Percentiles rank a stretch among this genome's conserved stretches.
Conservation (phyloP, 1,140 invertebrate species). For the Trichoplusia ni region DNA sequence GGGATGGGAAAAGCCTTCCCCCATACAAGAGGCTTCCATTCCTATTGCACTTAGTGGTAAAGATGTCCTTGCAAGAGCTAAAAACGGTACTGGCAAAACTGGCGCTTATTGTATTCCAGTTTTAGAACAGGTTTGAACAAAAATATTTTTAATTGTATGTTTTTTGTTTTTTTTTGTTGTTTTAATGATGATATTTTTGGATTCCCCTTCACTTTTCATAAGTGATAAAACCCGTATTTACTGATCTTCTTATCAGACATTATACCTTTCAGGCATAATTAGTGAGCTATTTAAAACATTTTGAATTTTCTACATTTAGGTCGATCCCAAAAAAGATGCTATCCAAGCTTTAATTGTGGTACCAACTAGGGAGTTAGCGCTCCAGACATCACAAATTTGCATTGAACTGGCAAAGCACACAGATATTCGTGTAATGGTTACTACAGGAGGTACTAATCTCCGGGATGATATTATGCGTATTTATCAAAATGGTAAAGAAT, state of each 20-base stretch:
- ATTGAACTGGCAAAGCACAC: constrained; percentile 99
- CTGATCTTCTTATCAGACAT: constrained; percentile 45
- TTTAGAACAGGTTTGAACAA: constrained; percentile 88
- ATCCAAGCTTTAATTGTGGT: constrained; percentile 99
- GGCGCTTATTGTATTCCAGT: constrained; percentile 99
- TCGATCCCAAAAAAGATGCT: constrained; percentile 93
- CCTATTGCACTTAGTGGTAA: constrained; percentile 98
- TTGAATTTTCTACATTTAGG: constrained; percentile 57
- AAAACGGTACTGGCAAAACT: constrained; percentile 99
- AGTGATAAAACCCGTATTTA: constrained; percentile 63
- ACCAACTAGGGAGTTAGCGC: constrained; percentile 98
- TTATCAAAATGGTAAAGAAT: constrained; percentile 93
- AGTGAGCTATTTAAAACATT: neutral
- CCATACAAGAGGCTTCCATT: constrained; percentile 99
- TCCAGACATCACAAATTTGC: constrained; percentile 99
- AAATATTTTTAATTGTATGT: constrained; percentile 11
- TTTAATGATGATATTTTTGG: constrained; percentile 75
- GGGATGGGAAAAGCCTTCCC: constrained; percentile 99
- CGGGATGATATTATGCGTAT: constrained; percentile 99
- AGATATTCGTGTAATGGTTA: constrained; percentile 98
- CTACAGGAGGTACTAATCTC: constrained; percentile 98
- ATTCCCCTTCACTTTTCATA: constrained; percentile 80
- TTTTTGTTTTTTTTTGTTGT: constrained; percentile 10
- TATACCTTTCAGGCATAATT: neutral
- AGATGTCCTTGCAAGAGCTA: constrained; percentile 98